Base-by-base conservation (phyloP, 2,797 vertebrate species). In the Eospalax fontanierii region DNA sequence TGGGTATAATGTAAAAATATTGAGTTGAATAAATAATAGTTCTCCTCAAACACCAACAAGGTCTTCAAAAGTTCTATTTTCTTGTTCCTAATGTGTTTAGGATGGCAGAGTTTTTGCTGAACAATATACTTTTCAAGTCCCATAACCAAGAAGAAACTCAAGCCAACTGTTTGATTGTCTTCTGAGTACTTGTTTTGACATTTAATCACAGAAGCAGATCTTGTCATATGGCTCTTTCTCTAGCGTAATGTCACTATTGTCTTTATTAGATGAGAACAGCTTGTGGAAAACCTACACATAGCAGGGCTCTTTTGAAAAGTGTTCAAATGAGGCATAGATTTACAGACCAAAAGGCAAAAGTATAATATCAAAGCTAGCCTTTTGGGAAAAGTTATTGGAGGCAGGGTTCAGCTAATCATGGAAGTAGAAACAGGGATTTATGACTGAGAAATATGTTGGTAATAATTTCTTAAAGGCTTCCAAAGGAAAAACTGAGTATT, bases 281-380 rank as follows among this genome's bases (percentile, higher is more conserved):
- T 97, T 97, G 95, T 92, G 91, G 95, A 84, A 95, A 97, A 93
- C 89, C 95, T 96, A 96, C 94, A 93, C 78, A 92, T 87, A 35
- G 61, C 88, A 89, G 11, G 14, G 22, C n/a, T 96, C 73, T 81
- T 96, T 93, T 82, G 91, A 93, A 93, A 94, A 22, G 92, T 94
- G 82, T 82, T 95, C 81, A 96, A 96, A 92, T 43, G 73, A 89
- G 46, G 79, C 91, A 94, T 38, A 79, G 46, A 92, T 95, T 92
- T 87, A 14, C 68, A 91, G 80, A 66, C 63, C 87, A 65, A 92
- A 78, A 90, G 70, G 26, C 35, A 61, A 30, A 93, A 96, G 79
- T 22, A 95, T 21, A 94, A 90, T 95, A 40, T 91, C 43, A 57
- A 95, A 91, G 21, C 89, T 96, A 93, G 83, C 78, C 84, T 89